A percentile compares a stretch with the other conserved stretches of the same genome.
Conservation (phyloP, 1,140 invertebrate species). For the Dinoponera quadriceps region DNA sequence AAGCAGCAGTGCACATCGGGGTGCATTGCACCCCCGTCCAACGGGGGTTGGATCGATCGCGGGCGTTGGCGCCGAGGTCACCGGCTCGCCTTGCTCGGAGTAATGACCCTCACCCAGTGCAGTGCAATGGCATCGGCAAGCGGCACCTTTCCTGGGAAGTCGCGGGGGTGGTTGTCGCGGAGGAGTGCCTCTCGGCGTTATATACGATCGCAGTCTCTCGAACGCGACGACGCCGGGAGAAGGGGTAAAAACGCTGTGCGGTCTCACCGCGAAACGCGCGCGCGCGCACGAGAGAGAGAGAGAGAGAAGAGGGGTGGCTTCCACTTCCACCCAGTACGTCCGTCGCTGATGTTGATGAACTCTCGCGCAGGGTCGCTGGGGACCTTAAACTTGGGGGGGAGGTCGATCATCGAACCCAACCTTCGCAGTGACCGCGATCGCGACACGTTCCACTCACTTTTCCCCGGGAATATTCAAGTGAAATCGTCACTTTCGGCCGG, state of each 20-base stretch:
- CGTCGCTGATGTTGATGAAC: constrained; percentile 60
- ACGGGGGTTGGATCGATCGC: constrained; percentile 84
- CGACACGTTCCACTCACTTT: constrained; percentile 19
- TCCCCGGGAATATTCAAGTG: constrained; percentile 50
- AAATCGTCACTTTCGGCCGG: neutral
- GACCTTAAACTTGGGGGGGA: constrained; percentile 82
- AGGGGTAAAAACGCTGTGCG: constrained; percentile 59
- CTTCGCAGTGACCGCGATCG: constrained; percentile 52
- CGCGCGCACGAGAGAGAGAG: constrained; percentile 17
- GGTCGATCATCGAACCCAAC: constrained; percentile 70
- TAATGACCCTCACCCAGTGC: constrained; percentile 86
- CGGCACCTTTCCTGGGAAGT: constrained; percentile 53
- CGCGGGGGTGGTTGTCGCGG: constrained; percentile 42
- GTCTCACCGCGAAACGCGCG: constrained; percentile 52
- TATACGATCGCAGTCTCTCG: constrained; percentile 45
- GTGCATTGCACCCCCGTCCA: constrained; percentile 78
- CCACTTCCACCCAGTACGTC: constrained; percentile 5
- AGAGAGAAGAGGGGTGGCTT: constrained; percentile 45
- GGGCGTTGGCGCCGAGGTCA: constrained; percentile 86
- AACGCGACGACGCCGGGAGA: constrained; percentile 24
- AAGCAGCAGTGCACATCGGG: constrained; percentile 46
- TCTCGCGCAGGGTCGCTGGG: constrained; percentile 64
- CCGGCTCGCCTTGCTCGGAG: constrained; percentile 84
- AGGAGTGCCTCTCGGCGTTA: constrained; percentile 58
- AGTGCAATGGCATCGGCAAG: constrained; percentile 84